A percentile compares a stretch with the other conserved stretches of the same genome.
phyloP scores from a whole-genome alignment of 2,797 vertebrate genomes.

The Tokudaia muenninki region DNA sequence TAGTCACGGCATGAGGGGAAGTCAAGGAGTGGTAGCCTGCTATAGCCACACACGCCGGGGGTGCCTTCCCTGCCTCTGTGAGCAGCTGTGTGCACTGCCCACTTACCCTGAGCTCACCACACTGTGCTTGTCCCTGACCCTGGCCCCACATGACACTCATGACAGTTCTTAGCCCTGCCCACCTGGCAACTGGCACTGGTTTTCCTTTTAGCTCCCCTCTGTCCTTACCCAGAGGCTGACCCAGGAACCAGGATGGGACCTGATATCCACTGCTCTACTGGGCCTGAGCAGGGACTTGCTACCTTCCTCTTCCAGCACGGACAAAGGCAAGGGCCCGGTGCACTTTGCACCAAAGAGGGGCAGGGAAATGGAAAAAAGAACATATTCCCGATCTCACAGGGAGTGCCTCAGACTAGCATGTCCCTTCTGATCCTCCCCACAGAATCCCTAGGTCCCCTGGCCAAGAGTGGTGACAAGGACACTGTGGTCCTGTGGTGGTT shows the following conservation, averaged over 20 bases:
- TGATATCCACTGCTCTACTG: not conserved
- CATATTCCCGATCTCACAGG: not conserved
- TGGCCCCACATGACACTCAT: not conserved
- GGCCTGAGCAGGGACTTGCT: not conserved
- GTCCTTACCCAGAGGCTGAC: not conserved
- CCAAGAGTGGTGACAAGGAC: not conserved
- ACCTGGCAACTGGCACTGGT: not conserved
- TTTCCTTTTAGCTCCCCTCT: not conserved
- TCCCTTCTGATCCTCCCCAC: not conserved
- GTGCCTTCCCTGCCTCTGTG: not conserved
- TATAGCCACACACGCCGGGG: not conserved
- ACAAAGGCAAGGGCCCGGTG: not conserved
- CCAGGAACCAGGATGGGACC: not conserved
- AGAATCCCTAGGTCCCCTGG: not conserved
- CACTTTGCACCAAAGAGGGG: not conserved
- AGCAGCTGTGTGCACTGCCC: not conserved
- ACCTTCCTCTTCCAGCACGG: not conserved
- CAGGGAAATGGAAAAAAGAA: too few relatives aligned
- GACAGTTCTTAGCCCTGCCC: not conserved
- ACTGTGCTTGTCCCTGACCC: not conserved
- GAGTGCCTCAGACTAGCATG: not conserved
- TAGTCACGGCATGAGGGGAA: not conserved
- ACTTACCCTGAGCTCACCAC: not conserved
- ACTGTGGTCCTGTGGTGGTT: not conserved
- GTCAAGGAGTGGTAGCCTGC: not conserved